Evolutionary conservation across 1,140 invertebrate genomes (phyloP), one percentile per base, ranked within the genome.

Genomic region (Venturia canescens): DNA sequence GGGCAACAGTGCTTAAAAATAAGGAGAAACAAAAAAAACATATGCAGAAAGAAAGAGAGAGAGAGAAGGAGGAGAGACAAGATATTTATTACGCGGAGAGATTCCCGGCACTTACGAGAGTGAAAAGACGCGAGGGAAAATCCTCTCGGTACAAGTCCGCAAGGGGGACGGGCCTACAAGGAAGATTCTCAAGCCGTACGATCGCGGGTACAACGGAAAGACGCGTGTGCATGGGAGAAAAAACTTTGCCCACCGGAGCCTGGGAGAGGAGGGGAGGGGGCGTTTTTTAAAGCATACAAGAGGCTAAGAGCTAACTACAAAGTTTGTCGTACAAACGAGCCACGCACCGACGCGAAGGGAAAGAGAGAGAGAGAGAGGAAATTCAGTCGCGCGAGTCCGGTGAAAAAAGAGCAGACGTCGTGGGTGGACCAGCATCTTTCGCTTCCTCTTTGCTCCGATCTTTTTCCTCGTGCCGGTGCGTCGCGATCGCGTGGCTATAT

Each of bases 311-410:
- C 34, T 48, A 27, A 44, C 74, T 80, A 80, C 82, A 83, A 83
- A 83, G 82, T 83, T 83, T 83, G 79, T 83, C 80, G 60, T 83
- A 83, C 82, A 83, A 83, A 83, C 79, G 79, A 83, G 18, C 60
- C 69, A 70, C 66, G 75, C 38, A 44, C 38, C 38, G 13, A 13
- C 67, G 15, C 50, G 31, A 57, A 57, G 53, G 50, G 77, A 63
- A 63, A 70, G 67, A 57, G 70, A 6, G 26, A 75, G 63, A 63
- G 31, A 78, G 16, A 67, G 44, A 67, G 75, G 53, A 11, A 75
- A 72, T 21, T n/a, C 11, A 74, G 57, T 27, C n/a, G 16, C 29
- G 27, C 6, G 50, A 63, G 60, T 63, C 23, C 27, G 16, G 18
- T 60, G 15, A 76, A 57, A 38, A 76, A 67, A 38, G 23, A 77